Evolutionary conservation across 2,113 vertebrate species (phyloP).

Genomic region (Scartelaos histophorus): DNA sequence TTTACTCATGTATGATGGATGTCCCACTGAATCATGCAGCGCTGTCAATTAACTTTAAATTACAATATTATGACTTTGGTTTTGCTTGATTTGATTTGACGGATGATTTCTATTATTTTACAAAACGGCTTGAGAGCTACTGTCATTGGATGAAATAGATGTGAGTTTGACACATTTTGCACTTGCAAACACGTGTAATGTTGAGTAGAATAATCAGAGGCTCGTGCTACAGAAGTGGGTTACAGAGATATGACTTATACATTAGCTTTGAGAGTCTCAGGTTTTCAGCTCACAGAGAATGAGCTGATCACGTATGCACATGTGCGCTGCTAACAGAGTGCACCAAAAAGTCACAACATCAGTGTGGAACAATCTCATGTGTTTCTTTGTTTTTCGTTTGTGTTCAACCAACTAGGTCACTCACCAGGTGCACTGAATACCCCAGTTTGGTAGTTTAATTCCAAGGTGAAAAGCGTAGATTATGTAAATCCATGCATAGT

Average conservation of each 20-base stretch:
- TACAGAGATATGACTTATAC: constrained; percentile 61
- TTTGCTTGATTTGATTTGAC: constrained; percentile 31
- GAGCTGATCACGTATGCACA: constrained; percentile 68
- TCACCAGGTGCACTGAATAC: not conserved
- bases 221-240: constrained; percentile 25
- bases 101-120: constrained; percentile 27
- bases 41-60: constrained; percentile 41
- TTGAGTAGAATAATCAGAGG: constrained; percentile 17
- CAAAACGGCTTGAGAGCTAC: not conserved
- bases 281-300: constrained; percentile 60
- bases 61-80: constrained; percentile 13
- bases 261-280: constrained; percentile 50
- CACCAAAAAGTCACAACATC: constrained; percentile 34
- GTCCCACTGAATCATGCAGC: constrained; percentile 15
- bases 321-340: constrained; percentile 28
- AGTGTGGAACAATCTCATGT: constrained; percentile 15
- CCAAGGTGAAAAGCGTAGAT: not conserved
- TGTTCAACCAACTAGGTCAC: not conserved
- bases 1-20: constrained; percentile 33
- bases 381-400: not conserved
- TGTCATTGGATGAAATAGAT: not conserved
- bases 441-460: not conserved
- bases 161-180: constrained; percentile 5
- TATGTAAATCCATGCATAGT: not conserved
- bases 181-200: constrained; percentile 18